A percentile compares a stretch with the other conserved stretches of the same genome.
Evolutionary conservation across 37 sponge, comb jelly and placozoan genomes (phyloP).

Genomic region (Chondrilla cf. caribensis): DNA sequence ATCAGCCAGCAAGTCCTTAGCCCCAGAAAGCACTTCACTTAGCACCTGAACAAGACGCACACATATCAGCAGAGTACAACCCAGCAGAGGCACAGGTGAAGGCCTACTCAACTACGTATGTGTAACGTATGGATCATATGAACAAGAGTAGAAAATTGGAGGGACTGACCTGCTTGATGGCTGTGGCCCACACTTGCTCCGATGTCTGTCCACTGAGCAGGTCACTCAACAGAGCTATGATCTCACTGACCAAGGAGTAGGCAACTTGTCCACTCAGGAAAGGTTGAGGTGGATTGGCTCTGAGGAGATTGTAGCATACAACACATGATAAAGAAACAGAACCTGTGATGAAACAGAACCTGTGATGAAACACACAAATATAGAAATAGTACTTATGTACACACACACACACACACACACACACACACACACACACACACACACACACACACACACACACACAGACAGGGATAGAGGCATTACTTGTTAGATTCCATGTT

Average conservation of each 20-base stretch:
- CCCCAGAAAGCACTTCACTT: slow-evolving; percentile 36
- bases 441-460: too few relatives aligned
- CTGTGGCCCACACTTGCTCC: slow-evolving; percentile 80
- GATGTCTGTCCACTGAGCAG: slow-evolving; percentile 68
- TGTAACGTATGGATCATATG: too few relatives aligned
- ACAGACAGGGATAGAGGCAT: too few relatives aligned
- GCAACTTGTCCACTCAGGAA: slow-evolving; percentile 96
- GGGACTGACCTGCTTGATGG: slow-evolving; percentile 73
- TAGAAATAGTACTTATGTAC: too few relatives aligned
- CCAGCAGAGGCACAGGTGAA: not conserved
- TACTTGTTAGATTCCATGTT: slow-evolving; percentile 64
- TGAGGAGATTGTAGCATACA: too few relatives aligned
- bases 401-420: too few relatives aligned
- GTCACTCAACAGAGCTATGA: slow-evolving; percentile 81
- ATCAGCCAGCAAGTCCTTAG: slow-evolving; percentile 41
- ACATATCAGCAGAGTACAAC: not conserved
- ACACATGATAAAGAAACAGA: too few relatives aligned
- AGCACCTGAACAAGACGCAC: slow-evolving; percentile 35
- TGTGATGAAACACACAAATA: too few relatives aligned
- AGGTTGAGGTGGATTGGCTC: slow-evolving; percentile 84
- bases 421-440: too few relatives aligned
- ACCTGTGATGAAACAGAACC: too few relatives aligned
- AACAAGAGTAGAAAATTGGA: not conserved
- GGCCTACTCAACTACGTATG: too few relatives aligned
- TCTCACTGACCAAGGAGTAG: slow-evolving; percentile 88